A percentile compares a stretch with the other conserved stretches of the same genome.
Evolutionary conservation across 1,140 invertebrate genomes (phyloP).

Genomic region (Ooceraea biroi): DNA sequence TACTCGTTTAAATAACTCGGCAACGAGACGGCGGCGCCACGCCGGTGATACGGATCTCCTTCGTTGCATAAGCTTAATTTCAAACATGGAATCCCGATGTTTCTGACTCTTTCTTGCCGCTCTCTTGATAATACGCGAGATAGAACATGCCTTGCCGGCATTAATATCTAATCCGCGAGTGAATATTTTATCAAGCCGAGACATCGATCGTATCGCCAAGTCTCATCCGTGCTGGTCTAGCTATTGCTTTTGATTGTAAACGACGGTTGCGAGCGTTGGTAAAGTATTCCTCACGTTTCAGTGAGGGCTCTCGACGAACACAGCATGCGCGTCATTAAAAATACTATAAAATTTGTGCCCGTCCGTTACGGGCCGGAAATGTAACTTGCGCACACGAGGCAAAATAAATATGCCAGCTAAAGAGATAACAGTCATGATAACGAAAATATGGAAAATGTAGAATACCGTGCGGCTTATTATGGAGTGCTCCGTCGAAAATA

Average conservation of each 20-base stretch:
- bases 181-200: slow-evolving; percentile 14
- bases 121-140: neutral
- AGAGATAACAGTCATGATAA: slow-evolving; percentile 64
- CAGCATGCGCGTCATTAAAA: slow-evolving; percentile 43
- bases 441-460: slow-evolving; percentile 63
- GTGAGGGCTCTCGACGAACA: slow-evolving; percentile 17
- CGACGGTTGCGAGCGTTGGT: neutral
- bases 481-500: slow-evolving; percentile 55
- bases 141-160: neutral
- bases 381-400: slow-evolving; percentile 46
- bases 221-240: neutral
- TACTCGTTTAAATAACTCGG: neutral
- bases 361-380: slow-evolving; percentile 48
- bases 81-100: slow-evolving; percentile 20
- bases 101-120: neutral
- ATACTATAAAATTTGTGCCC: slow-evolving; percentile 52
- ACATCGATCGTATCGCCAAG: neutral
- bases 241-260: slow-evolving; percentile 4
- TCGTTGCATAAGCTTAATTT: slow-evolving; percentile 36
- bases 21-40: slow-evolving; percentile 3
- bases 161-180: slow-evolving; percentile 24
- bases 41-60: slow-evolving; percentile 53
- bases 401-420: slow-evolving; percentile 57
- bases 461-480: slow-evolving; percentile 47
- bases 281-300: slow-evolving; percentile 37